Conservation (phyloP, 2,888 invertebrate genomes). For the Barypeithes pellucidus region DNA sequence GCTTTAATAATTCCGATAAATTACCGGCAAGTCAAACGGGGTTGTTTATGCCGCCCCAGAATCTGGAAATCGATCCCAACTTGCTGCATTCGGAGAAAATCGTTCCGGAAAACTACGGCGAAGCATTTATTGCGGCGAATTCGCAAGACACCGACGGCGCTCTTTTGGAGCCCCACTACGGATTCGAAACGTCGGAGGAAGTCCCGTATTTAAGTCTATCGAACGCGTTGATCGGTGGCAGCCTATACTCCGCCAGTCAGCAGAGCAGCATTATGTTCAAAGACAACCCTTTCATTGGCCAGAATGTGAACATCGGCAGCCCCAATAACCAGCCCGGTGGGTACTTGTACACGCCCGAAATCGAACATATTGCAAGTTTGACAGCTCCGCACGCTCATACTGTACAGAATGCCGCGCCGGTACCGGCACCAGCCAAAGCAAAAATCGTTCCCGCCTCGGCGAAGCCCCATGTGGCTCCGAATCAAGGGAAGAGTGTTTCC, state of each 20-base stretch:
- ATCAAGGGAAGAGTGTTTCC: not conserved
- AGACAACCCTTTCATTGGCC: conserved; percentile 27
- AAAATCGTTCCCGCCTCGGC: not conserved
- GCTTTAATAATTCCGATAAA: conserved; percentile 10
- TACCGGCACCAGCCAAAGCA: not conserved
- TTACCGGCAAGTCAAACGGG: not conserved
- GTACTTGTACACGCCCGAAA: not conserved
- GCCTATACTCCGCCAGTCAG: not conserved
- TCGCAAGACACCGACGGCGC: not conserved
- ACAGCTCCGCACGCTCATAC: not conserved
- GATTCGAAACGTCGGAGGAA: not conserved
- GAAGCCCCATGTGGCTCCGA: not conserved
- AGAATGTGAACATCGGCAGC: not conserved
- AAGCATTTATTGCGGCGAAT: conserved; percentile 15
- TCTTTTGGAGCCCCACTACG: conserved; percentile 10
- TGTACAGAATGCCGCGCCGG: not conserved
- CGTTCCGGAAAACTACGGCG: not conserved
- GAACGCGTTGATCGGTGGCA: not conserved
- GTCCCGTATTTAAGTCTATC: not conserved
- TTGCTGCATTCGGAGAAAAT: conserved; percentile 7
- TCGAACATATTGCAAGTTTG: not conserved
- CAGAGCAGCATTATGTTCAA: conserved; percentile 20
- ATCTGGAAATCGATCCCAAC: conserved; percentile 30
- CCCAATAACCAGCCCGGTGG: not conserved
- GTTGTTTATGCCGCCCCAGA: conserved; percentile 1